Conservation (phyloP, 2,113 vertebrate genomes). For the Lepus europaeus region DNA sequence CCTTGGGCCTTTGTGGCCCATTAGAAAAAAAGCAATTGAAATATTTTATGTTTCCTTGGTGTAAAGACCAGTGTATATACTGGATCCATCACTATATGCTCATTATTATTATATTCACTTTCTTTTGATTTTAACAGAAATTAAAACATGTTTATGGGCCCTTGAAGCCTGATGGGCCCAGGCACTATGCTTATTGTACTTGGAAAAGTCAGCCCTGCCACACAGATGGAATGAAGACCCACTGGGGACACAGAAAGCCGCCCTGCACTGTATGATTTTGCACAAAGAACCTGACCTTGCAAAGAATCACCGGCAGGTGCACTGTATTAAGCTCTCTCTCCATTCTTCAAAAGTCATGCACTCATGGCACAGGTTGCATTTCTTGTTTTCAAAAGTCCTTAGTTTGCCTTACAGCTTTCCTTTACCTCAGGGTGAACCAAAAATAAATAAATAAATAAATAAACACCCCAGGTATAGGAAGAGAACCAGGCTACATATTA, state of each 20-base stretch:
- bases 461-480: conserved; percentile 1
- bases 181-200: not conserved
- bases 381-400: not conserved
- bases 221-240: not conserved
- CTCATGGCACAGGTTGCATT: not conserved
- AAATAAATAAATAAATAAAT: not conserved
- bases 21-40: not conserved
- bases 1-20: not conserved
- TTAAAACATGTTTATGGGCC: not conserved
- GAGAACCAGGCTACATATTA: conserved; percentile 48
- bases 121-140: conserved; percentile 54
- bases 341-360: not conserved
- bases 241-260: accelerated
- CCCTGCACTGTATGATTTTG: not conserved
- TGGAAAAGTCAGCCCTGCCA: not conserved
- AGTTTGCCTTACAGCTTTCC: conserved; percentile 37
- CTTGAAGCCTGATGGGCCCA: not conserved
- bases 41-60: not conserved
- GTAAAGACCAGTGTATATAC: not conserved
- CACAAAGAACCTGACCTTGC: not conserved
- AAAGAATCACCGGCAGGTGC: not conserved
- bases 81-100: not conserved
- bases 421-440: conserved; percentile 69
- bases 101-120: not conserved
- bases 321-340: not conserved